phyloP scores from a whole-genome alignment of 2,797 vertebrate genomes.

The Myioborus melanocephalus region DNA sequence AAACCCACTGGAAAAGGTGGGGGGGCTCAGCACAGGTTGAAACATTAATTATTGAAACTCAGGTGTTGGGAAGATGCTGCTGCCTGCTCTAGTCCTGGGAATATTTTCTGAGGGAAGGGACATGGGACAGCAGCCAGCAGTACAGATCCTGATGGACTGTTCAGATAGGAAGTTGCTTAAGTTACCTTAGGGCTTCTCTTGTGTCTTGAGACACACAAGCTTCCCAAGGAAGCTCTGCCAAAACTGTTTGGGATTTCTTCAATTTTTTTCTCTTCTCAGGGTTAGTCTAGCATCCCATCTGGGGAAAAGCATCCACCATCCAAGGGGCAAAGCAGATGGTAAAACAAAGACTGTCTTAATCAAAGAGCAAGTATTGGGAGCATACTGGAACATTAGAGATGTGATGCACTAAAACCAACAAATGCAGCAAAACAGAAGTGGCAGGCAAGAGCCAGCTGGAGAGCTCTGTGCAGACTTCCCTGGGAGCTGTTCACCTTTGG shows the following conservation, averaged over 20 bases:
- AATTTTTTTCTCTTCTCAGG: neutral
- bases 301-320: neutral
- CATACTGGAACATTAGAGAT: neutral
- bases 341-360: neutral
- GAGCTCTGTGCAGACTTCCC: neutral
- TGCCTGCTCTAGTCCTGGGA: neutral
- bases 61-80: neutral
- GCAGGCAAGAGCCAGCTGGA: neutral
- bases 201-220: neutral
- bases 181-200: neutral
- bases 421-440: neutral
- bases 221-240: neutral
- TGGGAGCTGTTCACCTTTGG: neutral
- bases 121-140: neutral
- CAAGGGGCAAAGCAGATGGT: neutral
- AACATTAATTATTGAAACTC: accelerated
- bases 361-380: neutral
- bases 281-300: neutral
- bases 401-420: neutral
- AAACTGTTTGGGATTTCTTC: neutral
- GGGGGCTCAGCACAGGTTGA: neutral
- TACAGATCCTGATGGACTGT: neutral
- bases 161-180: neutral
- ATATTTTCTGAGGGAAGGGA: neutral
- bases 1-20: neutral